Evolutionary conservation across 2,113 vertebrate species (phyloP).

Genomic region (Narcine bancroftii): DNA sequence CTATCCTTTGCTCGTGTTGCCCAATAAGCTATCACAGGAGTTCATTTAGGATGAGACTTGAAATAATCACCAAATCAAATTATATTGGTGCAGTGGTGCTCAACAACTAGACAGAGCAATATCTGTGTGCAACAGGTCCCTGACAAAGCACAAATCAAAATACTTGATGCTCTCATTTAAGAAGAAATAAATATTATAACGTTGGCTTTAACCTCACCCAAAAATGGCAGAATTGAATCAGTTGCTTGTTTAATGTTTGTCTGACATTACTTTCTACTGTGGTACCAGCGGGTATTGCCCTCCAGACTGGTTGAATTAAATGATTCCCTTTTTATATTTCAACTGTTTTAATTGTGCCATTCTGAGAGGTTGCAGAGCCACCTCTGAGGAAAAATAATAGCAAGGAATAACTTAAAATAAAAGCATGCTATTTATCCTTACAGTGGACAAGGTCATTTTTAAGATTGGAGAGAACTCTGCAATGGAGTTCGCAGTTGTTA

Average conservation of each 20-base stretch:
- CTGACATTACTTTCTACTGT: background rate
- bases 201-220: background rate
- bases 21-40: no score
- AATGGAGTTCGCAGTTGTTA: no score
- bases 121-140: no score
- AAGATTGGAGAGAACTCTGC: no score
- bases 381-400: background rate
- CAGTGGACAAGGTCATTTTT: background rate
- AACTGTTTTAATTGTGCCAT: background rate
- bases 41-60: no score
- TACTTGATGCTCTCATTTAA: background rate
- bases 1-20: no score
- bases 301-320: background rate
- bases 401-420: background rate
- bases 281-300: background rate
- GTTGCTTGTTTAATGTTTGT: background rate
- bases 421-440: background rate
- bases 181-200: background rate
- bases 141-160: no score
- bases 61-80: no score
- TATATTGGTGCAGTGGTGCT: no score
- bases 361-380: background rate
- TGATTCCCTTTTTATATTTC: background rate
- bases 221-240: background rate
- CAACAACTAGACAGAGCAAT: no score